Base-by-base conservation (phyloP, 2,113 vertebrate species). In the Aplodontia rufa region DNA sequence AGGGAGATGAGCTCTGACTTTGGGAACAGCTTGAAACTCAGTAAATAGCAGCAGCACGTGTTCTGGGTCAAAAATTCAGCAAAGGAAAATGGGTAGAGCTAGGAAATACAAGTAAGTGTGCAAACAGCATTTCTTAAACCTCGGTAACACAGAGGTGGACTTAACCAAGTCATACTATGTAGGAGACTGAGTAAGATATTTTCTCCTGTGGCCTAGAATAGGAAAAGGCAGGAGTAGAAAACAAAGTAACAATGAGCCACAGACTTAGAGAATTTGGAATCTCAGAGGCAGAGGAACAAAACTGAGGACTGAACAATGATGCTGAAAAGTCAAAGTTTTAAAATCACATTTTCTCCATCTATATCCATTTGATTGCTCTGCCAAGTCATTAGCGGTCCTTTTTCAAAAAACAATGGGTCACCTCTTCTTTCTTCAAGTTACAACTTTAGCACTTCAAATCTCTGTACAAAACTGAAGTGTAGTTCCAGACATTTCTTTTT, bases 401-500 rank as follows among this genome's bases (percentile, higher is more conserved):
- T 91, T 84, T 78, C 47, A 87, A 49, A 26, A 81, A 72, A 92
- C 19, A 60, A 7, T 16, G 72, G 26, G n/a, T 24, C 9, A 45
- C 47, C n/a, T 71, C 13, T 84, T 75, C 35, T 64, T 37, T 71
- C 80, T 90, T 88, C 19, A 74, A 53, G 30, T 90, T 60, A 16
- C 51, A 62, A 14, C n/a, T 2, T 58, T 53, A 2, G 28, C 0
- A 68, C 30, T 89, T 98, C 94, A 99, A 95, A 99, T 97, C 49
- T 97, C 95, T 51, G 87, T 98, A 91, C 97, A 98, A 96, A 99
- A 99, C 17, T 96, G 88, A 83, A 99, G 98, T 66, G 98, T 71
- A 0, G 97, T 98, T 1, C 87, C 98, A 5, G 98, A 98, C 99
- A 99, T 99, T 97, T 99, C 98, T 91, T 97, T 98, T 0, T 96